These are phyloP conservation scores for Ciconia stormi DNA, from an alignment of 2,113 vertebrate species.

Conservation along the genomic window DNA sequence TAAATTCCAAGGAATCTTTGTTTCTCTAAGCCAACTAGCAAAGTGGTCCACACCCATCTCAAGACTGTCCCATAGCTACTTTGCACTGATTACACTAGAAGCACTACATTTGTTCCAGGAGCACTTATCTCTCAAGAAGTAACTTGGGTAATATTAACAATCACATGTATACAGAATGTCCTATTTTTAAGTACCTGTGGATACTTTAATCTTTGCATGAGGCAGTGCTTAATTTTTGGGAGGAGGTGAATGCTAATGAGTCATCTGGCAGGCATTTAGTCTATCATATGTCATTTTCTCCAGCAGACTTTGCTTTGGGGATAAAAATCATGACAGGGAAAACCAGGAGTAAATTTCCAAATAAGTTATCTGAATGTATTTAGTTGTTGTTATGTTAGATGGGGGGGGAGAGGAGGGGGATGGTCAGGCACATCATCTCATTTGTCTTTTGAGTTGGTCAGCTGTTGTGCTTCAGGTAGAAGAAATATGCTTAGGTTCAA, in stretches of 20 bases:
- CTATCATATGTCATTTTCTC: neutral
- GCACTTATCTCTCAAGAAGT: neutral
- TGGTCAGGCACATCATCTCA: neutral
- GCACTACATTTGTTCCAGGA: neutral
- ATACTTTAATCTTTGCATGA: neutral
- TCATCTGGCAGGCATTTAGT: neutral
- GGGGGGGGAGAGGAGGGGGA: neutral
- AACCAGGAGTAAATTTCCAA: neutral
- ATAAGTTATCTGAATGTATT: neutral
- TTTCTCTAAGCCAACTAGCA: neutral
- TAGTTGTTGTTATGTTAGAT: neutral
- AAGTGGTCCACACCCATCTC: neutral
- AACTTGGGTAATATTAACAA: neutral
- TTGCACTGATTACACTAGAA: neutral
- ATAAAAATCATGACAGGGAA: neutral
- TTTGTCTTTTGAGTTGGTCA: neutral
- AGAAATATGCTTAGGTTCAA: neutral
- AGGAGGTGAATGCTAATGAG: neutral
- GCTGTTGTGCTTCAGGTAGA: neutral
- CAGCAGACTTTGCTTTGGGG: neutral
- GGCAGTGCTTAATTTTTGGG: neutral
- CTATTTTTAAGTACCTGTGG: neutral
- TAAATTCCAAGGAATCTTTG: neutral
- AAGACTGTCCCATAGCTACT: neutral
- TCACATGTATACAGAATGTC: neutral